These are phyloP conservation scores for Ichneumon xanthorius DNA, from an alignment of 2,888 invertebrate genomes.

Conservation along the genomic window DNA sequence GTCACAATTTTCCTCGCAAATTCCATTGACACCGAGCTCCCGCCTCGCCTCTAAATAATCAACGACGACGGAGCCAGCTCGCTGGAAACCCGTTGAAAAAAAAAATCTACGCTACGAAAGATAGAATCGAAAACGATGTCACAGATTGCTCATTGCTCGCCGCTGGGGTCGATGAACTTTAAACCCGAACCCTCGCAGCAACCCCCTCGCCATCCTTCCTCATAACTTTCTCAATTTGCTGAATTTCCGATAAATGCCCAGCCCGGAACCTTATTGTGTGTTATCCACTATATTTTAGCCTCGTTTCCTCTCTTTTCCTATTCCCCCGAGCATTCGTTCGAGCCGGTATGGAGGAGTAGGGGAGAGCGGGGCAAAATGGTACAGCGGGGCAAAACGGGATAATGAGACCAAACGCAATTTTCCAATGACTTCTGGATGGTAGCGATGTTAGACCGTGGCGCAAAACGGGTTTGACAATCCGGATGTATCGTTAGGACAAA, in stretches of 20 bases:
- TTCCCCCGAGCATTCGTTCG: slow-evolving; percentile 9
- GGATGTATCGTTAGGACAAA: no score
- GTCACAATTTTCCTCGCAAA: background rate
- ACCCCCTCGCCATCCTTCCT: background rate
- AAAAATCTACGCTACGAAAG: background rate
- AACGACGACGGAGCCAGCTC: background rate
- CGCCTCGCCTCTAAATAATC: slow-evolving; percentile 1
- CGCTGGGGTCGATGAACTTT: slow-evolving; percentile 3
- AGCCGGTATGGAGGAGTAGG: background rate
- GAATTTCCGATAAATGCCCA: slow-evolving; percentile 28
- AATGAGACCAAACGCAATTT: no score
- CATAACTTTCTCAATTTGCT: slow-evolving; percentile 48
- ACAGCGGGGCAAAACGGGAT: no score
- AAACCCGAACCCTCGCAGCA: background rate
- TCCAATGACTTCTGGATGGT: no score
- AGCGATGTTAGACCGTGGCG: no score
- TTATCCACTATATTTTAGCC: background rate
- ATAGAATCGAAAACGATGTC: background rate
- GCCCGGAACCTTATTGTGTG: slow-evolving; percentile 8
- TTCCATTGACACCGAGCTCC: no score
- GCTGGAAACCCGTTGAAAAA: background rate
- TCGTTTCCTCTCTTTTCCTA: background rate
- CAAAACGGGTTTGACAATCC: no score
- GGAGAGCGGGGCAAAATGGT: no score
- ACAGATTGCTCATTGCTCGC: background rate